These are phyloP conservation scores for Streptopelia turtur DNA, from an alignment of 2,797 vertebrate species.

Conservation along the genomic window DNA sequence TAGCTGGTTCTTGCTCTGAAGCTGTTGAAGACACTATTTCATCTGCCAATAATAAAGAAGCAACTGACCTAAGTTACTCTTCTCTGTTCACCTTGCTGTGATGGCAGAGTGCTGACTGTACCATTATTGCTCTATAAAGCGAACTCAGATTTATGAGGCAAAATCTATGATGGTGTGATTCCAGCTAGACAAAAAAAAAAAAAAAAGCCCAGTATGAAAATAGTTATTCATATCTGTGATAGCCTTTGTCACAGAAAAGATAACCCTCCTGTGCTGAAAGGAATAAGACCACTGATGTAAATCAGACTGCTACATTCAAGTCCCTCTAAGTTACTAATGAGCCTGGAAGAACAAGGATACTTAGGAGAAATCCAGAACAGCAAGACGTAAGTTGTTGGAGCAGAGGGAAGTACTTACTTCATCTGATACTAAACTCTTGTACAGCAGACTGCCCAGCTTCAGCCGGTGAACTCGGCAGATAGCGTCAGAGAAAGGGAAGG, in stretches of 20 bases:
- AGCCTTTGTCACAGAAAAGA: conserved; percentile 65
- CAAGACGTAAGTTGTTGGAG: conserved; percentile 48
- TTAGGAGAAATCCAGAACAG: conserved; percentile 71
- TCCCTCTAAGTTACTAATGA: conserved; percentile 60
- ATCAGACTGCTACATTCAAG: conserved; percentile 61
- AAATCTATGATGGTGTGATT: conserved; percentile 64
- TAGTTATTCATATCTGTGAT: conserved; percentile 64
- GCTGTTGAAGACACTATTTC: conserved; percentile 62
- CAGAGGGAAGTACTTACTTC: conserved; percentile 50
- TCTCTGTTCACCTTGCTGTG: conserved; percentile 63
- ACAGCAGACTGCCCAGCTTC: not conserved
- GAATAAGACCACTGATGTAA: conserved; percentile 65
- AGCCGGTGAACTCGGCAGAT: not conserved
- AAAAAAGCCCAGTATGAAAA: conserved; percentile 65
- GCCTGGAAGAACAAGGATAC: conserved; percentile 60
- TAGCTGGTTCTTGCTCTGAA: conserved; percentile 58
- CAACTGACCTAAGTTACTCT: conserved; percentile 62
- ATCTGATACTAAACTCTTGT: conserved; percentile 33
- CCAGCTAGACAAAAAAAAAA: conserved; percentile 39
- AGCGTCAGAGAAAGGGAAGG: not conserved
- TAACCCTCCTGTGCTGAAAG: conserved; percentile 69
- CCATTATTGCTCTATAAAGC: conserved; percentile 53
- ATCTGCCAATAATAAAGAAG: conserved; percentile 66
- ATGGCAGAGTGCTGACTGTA: conserved; percentile 61
- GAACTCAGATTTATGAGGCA: conserved; percentile 52